A percentile compares a stretch with the other conserved stretches of the same genome.
phyloP scores from a whole-genome alignment of 1,140 invertebrate species.

The Drosophila watanabei region DNA sequence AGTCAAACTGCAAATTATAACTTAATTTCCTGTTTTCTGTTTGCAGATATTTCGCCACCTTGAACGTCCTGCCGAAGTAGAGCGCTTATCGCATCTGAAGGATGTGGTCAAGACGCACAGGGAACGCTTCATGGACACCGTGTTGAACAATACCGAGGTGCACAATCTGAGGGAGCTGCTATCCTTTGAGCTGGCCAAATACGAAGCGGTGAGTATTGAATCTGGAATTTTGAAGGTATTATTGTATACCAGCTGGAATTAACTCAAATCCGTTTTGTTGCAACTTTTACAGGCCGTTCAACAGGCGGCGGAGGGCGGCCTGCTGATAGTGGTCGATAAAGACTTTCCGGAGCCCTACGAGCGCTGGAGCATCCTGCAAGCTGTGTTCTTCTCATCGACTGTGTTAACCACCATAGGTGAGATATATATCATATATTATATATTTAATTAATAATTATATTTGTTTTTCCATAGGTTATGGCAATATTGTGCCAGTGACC shows the following conservation, averaged over 20 bases:
- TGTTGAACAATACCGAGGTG: constrained; percentile 88
- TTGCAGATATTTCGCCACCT: constrained; percentile 90
- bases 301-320: constrained; percentile 88
- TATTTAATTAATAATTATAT: constrained; percentile 34
- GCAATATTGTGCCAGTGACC: constrained; percentile 97
- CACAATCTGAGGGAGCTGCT: constrained; percentile 87
- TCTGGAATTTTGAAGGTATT: too few species aligned
- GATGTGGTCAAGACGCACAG: constrained; percentile 86
- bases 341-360: constrained; percentile 87
- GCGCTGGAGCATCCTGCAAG: constrained; percentile 92
- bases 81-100: constrained; percentile 87
- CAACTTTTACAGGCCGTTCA: constrained; percentile 86
- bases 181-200: constrained; percentile 87
- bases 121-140: constrained; percentile 86
- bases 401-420: constrained; percentile 94
- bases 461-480: constrained; percentile 91
- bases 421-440: background rate
- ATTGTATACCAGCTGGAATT: background rate
- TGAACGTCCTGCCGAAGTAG: constrained; percentile 90
- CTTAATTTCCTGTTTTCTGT: background rate
- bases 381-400: constrained; percentile 94
- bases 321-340: constrained; percentile 87
- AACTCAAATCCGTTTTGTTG: background rate
- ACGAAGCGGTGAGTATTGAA: constrained; percentile 86
- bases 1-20: background rate